Evolutionary conservation across 92 coral and sea anemone genomes (phyloP).

Genomic region (Pocillopora grandis): DNA sequence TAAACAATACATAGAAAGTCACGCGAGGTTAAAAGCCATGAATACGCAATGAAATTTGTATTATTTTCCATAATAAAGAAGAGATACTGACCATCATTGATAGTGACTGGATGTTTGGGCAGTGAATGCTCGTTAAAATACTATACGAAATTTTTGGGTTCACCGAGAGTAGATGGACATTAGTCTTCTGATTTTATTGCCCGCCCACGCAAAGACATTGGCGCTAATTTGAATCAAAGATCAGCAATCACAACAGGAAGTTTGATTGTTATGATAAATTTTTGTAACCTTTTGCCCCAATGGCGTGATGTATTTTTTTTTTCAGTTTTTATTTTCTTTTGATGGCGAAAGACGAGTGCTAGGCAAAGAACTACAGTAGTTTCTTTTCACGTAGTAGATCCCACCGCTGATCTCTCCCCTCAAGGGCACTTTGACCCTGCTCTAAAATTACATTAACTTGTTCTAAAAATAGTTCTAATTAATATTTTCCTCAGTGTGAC

Average conservation of each 20-base stretch:
- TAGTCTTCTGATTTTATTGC: background rate
- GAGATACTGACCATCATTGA: background rate
- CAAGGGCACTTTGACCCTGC: too few species aligned
- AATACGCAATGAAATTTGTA: background rate
- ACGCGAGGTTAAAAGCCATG: background rate
- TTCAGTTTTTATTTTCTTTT: too few species aligned
- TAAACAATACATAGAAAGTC: slow-evolving; percentile 5
- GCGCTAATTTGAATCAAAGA: background rate
- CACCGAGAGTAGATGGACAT: background rate
- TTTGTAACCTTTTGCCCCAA: background rate
- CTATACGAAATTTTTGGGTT: background rate
- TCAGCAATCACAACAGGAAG: background rate
- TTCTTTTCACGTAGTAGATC: too few species aligned
- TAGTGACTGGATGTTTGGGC: background rate
- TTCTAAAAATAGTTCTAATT: too few species aligned
- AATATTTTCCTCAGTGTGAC: too few species aligned
- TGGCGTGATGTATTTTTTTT: too few species aligned
- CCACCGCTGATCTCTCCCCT: too few species aligned
- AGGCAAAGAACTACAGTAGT: too few species aligned
- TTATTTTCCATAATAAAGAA: background rate
- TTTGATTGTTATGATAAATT: background rate
- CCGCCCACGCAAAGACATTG: slow-evolving; percentile 1
- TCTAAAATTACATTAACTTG: too few species aligned
- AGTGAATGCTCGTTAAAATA: background rate
- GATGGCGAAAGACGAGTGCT: too few species aligned